Conservation (phyloP, 35 echinoderm and acorn worm species). For the Nesometra sesokonis region DNA sequence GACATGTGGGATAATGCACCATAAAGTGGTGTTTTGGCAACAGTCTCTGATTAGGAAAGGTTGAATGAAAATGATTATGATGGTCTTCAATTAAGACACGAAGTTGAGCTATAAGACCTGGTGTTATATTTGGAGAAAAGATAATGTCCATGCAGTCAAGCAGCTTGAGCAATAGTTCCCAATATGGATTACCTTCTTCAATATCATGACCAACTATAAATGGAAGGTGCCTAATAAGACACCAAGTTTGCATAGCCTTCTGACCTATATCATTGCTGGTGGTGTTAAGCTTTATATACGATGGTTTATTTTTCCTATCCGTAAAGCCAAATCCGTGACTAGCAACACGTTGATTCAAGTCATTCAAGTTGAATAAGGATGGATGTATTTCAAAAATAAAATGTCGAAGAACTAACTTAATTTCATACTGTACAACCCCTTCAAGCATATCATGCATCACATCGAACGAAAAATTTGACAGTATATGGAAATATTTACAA, state of each 20-base stretch:
- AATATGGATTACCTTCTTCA: constrained; percentile 38
- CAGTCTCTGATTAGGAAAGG: constrained; percentile 23
- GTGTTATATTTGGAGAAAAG: constrained; percentile 2
- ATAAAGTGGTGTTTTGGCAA: constrained; percentile 42
- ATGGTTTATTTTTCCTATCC: constrained; percentile 17
- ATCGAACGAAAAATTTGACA: constrained; percentile 2
- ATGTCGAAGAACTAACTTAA: too few relatives aligned
- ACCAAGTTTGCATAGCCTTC: constrained; percentile 37
- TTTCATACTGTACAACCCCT: too few relatives aligned
- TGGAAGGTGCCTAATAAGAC: constrained; percentile 24
- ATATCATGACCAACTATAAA: constrained; percentile 38
- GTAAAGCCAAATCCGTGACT: neutral
- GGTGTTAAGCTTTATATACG: constrained; percentile 16
- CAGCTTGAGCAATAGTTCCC: constrained; percentile 13
- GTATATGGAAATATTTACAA: constrained; percentile 8
- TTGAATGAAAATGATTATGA: constrained; percentile 12
- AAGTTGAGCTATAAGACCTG: neutral
- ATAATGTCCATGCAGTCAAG: constrained; percentile 19
- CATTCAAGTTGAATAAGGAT: too few relatives aligned
- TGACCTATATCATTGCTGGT: constrained; percentile 29
- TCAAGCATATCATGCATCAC: neutral
- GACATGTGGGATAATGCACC: constrained; percentile 29
- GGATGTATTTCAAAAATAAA: too few relatives aligned
- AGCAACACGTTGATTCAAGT: too few relatives aligned
- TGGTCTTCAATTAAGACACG: constrained; percentile 16